These are phyloP conservation scores for Egretta garzetta DNA, from an alignment of 2,113 vertebrate species.

Conservation along the genomic window DNA sequence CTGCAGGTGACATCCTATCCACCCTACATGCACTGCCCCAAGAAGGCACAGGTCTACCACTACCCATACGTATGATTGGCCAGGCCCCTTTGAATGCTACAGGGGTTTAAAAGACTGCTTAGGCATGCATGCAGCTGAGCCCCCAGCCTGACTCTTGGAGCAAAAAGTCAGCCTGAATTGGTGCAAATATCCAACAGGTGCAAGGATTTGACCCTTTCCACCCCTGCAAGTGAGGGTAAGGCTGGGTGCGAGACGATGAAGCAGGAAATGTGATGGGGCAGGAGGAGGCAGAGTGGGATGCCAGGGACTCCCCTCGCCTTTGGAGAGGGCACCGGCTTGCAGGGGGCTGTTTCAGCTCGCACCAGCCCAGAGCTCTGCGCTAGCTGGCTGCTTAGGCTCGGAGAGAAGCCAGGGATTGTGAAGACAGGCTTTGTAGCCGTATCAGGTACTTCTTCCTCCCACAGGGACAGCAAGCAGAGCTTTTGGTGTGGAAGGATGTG, in stretches of 20 bases:
- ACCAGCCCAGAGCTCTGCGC: not conserved
- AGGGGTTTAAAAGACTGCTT: not conserved
- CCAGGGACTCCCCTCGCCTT: not conserved
- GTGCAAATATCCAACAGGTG: not conserved
- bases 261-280: not conserved
- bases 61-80: not conserved
- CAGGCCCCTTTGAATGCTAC: not conserved
- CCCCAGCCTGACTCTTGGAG: not conserved
- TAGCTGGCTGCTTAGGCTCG: not conserved
- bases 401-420: not conserved
- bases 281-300: not conserved
- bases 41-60: not conserved
- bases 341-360: not conserved
- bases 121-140: not conserved
- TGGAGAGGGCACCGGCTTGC: not conserved
- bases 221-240: not conserved
- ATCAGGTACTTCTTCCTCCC: not conserved
- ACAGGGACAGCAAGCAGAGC: not conserved
- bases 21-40: not conserved
- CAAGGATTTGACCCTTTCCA: not conserved
- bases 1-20: not conserved
- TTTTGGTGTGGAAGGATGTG: not conserved
- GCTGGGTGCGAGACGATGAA: not conserved
- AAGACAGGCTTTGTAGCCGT: not conserved
- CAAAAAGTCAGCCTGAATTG: not conserved